These are phyloP conservation scores for Tachysurus fulvidraco DNA, from an alignment of 2,113 vertebrate species.

Conservation along the genomic window DNA sequence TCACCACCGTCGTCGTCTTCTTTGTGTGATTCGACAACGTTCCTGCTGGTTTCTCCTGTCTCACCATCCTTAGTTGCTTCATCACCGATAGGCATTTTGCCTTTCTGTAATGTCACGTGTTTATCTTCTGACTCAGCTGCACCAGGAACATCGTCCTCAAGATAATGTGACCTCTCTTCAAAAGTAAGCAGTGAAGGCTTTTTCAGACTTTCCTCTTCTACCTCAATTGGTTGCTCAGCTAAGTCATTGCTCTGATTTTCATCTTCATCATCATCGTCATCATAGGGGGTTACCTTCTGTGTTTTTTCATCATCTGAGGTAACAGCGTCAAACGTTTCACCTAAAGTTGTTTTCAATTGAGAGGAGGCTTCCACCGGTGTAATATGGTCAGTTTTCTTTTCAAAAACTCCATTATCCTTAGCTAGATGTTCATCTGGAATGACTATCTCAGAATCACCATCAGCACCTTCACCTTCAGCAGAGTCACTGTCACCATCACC, in stretches of 20 bases:
- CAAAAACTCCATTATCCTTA: slow-evolving; percentile 52
- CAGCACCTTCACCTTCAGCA: slow-evolving; percentile 51
- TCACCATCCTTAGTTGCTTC: slow-evolving; percentile 38
- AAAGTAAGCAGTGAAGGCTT: slow-evolving; percentile 75
- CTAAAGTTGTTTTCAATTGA: slow-evolving; percentile 80
- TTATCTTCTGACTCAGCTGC: slow-evolving; percentile 47
- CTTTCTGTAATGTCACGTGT: slow-evolving; percentile 45
- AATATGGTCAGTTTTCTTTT: slow-evolving; percentile 65
- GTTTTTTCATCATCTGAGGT: slow-evolving; percentile 83
- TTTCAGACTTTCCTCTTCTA: slow-evolving; percentile 56
- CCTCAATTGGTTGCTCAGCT: slow-evolving; percentile 55
- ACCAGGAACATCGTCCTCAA: slow-evolving; percentile 34
- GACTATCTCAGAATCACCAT: slow-evolving; percentile 72
- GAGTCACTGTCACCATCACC: slow-evolving; percentile 54
- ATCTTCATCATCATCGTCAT: slow-evolving; percentile 56
- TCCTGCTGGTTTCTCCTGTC: not conserved
- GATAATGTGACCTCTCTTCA: slow-evolving; percentile 15
- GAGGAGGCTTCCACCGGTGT: slow-evolving; percentile 72
- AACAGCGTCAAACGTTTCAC: slow-evolving; percentile 83
- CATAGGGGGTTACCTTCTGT: slow-evolving; percentile 71
- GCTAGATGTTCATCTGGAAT: slow-evolving; percentile 59
- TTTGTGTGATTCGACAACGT: not conserved
- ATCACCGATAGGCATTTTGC: slow-evolving; percentile 24
- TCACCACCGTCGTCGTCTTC: not conserved
- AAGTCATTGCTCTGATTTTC: slow-evolving; percentile 61